Base-by-base conservation (phyloP, 1,140 invertebrate species). In the Drosophila biarmipes region DNA sequence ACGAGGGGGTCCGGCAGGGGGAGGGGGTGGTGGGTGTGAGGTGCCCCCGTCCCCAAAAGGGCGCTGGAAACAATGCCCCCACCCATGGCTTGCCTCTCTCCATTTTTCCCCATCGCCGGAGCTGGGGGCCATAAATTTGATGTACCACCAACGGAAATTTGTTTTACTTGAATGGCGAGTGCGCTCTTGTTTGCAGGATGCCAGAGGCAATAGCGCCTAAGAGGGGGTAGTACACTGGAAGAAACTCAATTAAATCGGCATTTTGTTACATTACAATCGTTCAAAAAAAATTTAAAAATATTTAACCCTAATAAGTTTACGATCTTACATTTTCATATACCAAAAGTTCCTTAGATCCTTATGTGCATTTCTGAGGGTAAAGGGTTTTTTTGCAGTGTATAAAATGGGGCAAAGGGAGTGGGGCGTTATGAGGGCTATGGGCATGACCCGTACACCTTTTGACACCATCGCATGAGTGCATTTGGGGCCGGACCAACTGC, bases 141-240 rank as follows among this genome's bases (percentile, higher is more conserved):
- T 86, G 78, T 78, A 59, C 81, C 68, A 63, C 63, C 59, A 80
- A 85, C 81, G 81, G 81, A 85, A 85, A 85, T 85, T 85, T 85
- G 81, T 86, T 85, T 85, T 85, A 80, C 77, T 80, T 86, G 59
- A 86, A 80, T 77, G 81, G 77, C 78, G 73, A 72, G 63, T 80
- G 71, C 54, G 62, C 76, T 73, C 64, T 64, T 73, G 80, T 68
- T 82, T 73, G 54, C 69, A 67, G 66, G 49, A 67, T 76, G 71
- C 64, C 71, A 40, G 66, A 58, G 58, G 72, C 48, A 38, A 74
- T 48, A 42, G 35, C 49, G 19, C 8, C 31, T 6, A 21, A 27
- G 45, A 14, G 37, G 10, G 21, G 4, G 2, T 0, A 15, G 2
- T 40, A 31, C 57, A 64, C 27, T 38, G 14, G 0, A 2, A 35